These are phyloP conservation scores for Acinonyx jubatus DNA, from an alignment of 2,113 vertebrate species.

Conservation along the genomic window DNA sequence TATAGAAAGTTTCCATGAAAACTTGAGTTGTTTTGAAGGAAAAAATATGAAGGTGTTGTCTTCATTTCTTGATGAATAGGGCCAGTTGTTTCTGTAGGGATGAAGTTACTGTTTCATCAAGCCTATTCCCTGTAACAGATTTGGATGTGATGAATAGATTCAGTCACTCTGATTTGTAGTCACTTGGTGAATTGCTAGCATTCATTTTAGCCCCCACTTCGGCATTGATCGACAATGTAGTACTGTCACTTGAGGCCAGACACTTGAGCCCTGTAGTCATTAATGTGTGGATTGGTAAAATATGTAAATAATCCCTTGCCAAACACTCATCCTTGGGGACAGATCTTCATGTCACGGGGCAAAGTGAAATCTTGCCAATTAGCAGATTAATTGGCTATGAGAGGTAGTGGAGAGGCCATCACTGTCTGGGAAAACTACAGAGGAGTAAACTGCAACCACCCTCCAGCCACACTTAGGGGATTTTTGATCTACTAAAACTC, in stretches of 20 bases:
- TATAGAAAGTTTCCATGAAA: not conserved
- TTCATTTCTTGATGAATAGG: conserved; percentile 29
- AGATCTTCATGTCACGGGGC: not conserved
- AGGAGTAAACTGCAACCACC: not conserved
- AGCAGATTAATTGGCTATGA: not conserved
- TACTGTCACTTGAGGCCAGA: conserved; percentile 50
- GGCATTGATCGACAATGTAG: conserved; percentile 47
- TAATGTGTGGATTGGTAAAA: not conserved
- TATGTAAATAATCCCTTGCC: not conserved
- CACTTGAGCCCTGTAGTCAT: not conserved
- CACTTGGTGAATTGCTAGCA: conserved; percentile 36
- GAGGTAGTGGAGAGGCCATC: not conserved
- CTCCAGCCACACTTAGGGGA: not conserved
- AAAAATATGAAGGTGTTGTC: not conserved
- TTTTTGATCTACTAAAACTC: not conserved
- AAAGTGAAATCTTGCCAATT: not conserved
- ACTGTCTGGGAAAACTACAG: not conserved
- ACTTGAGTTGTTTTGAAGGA: not conserved
- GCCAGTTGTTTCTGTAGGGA: not conserved
- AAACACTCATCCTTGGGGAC: not conserved
- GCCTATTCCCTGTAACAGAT: conserved; percentile 50
- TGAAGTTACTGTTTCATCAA: conserved; percentile 60
- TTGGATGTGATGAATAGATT: conserved; percentile 61
- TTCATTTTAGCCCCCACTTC: conserved; percentile 41
- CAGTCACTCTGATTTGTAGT: conserved; percentile 67